Conservation (phyloP, 35 echinoderm and acorn worm species). For the Apostichopus parvimensis region DNA sequence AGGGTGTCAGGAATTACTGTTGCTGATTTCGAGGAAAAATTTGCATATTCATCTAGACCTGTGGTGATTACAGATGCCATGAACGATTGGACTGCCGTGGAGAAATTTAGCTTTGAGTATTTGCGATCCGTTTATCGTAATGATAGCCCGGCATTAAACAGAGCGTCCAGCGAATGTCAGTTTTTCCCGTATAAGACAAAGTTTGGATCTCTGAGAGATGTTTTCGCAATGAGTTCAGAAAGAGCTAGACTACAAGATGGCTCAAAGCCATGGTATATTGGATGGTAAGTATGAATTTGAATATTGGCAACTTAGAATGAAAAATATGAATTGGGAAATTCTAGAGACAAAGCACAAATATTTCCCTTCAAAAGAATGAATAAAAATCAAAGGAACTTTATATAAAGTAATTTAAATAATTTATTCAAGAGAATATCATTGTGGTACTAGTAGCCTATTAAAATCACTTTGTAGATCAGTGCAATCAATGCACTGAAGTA, state of each 20-base stretch:
- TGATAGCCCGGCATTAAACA: conserved; percentile 62
- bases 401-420: too few species aligned
- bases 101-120: conserved; percentile 77
- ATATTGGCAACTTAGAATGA: too few species aligned
- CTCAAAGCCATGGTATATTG: conserved; percentile 90
- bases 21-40: conserved; percentile 59
- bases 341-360: too few species aligned
- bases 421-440: too few species aligned
- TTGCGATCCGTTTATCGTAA: conserved; percentile 61
- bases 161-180: conserved; percentile 67
- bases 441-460: too few species aligned
- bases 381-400: too few species aligned
- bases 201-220: conserved; percentile 73
- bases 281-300: conserved; percentile 75
- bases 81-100: conserved; percentile 65
- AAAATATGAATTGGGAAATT: too few species aligned
- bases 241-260: conserved; percentile 61
- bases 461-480: too few species aligned
- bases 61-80: conserved; percentile 71
- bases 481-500: too few species aligned
- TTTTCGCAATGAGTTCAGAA: conserved; percentile 72
- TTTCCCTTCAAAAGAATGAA: background rate
- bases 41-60: conserved; percentile 65
- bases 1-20: conserved; percentile 26
- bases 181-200: conserved; percentile 86